Evolutionary conservation across 2,888 invertebrate genomes (phyloP), one percentile per base, ranked within the genome.

Genomic region (Acanthosepion lycidas): DNA sequence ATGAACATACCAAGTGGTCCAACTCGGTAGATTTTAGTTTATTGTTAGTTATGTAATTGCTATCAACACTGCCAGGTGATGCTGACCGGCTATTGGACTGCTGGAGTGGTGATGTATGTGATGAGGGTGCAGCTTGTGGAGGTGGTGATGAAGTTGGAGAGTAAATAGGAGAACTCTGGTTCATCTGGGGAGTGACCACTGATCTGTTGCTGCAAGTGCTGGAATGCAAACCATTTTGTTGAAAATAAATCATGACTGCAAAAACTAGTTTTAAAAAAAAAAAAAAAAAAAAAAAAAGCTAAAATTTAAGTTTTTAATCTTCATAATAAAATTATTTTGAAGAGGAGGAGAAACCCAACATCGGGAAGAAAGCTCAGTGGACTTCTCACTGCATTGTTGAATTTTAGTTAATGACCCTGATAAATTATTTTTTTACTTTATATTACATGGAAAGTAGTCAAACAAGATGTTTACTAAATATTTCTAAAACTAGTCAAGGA

Each of bases 21-120:
- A 53, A 48, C 92, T 92, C 92, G 48, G 26, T 48, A 92, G 26
- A 48, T 92, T 42, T 92, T 9, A 26, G 9, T 51, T 93, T 92
- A 51, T 48, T 53, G 93, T 93, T 93, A 28, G 53, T 26, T 49
- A 53, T 53, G 26, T n/a, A 93, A 51, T 53, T 93, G 26, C 59
- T 33, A 53, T 94, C 94, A 55, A 59, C 93, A 64, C 94, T 95
- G 94, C 91, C 95, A 8, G 96, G 96, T 26, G 96, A 96, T 18
- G 95, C 91, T 23, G 96, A 95, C 78, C 95, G 95, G 95, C 96
- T 96, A 95, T 96, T 95, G 78, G 94, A 95, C 93, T 93, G 93
- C 93, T 93, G 93, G 51, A 93, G 49, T 20, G 95, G 95, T 42
- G 96, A 96, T 91, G 95, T 95, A 55, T 94, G 95, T 18, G 95